Evolutionary conservation across 1,140 invertebrate genomes (phyloP).

Genomic region (Caenorhabditis brenneri): DNA sequence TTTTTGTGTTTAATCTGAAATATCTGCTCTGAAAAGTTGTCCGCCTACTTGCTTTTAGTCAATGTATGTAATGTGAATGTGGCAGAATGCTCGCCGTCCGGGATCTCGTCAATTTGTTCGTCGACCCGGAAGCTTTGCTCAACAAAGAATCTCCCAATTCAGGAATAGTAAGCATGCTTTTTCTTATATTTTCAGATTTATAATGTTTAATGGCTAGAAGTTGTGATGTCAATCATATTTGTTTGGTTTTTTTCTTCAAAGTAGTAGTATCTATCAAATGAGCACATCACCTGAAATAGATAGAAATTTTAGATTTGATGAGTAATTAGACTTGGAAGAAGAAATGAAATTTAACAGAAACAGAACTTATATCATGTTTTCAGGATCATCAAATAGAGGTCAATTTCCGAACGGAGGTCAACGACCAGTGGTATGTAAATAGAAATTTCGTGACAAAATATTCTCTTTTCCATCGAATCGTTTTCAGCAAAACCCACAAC

Average conservation of each 20-base stretch:
- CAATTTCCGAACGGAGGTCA: background rate
- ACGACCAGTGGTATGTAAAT: background rate
- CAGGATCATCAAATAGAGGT: background rate
- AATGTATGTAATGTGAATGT: conserved; percentile 7
- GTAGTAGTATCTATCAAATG: too few species aligned
- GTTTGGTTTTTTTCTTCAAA: too few species aligned
- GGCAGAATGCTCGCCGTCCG: conserved; percentile 6
- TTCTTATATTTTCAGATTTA: background rate
- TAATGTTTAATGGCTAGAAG: too few species aligned
- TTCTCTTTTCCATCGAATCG: too few species aligned
- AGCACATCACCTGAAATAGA: background rate
- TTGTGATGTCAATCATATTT: too few species aligned
- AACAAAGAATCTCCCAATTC: background rate
- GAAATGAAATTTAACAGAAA: too few species aligned
- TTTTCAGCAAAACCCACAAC: conserved; percentile 1
- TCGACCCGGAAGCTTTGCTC: conserved; percentile 9
- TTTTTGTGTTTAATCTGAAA: too few species aligned
- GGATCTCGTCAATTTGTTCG: conserved; percentile 10
- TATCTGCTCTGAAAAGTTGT: too few species aligned
- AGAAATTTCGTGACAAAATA: too few species aligned
- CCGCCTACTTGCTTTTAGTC: too few species aligned
- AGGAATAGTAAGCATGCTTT: conserved; percentile 31
- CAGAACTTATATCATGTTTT: background rate
- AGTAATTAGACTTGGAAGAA: background rate
- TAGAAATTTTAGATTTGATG: background rate